Evolutionary conservation across 1,140 invertebrate species (phyloP).

Genomic region (Papilio dardanus): DNA sequence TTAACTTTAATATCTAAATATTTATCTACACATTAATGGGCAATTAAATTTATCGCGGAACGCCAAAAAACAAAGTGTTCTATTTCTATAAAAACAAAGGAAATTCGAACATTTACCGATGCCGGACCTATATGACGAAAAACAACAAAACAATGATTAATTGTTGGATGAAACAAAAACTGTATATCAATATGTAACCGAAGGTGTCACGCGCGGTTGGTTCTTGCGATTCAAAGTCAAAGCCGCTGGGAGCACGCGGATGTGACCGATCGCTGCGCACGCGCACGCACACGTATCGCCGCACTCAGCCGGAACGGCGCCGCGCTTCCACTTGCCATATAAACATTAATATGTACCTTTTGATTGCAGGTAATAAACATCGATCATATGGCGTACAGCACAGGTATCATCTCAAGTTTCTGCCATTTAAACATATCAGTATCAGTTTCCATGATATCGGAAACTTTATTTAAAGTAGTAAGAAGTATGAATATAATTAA

Average conservation of each 20-base stretch:
- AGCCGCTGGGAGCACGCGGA: slow-evolving; percentile 20
- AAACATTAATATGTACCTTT: not conserved
- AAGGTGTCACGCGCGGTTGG: slow-evolving; percentile 27
- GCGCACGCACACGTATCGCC: not conserved
- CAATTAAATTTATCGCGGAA: not conserved
- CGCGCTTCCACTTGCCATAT: not conserved
- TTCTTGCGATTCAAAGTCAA: slow-evolving; percentile 29
- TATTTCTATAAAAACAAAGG: not conserved
- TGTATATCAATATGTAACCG: not conserved
- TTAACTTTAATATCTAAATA: no score
- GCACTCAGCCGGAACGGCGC: slow-evolving; percentile 28
- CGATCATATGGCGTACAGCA: not conserved
- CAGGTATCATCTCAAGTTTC: not conserved
- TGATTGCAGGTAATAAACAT: not conserved
- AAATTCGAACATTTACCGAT: not conserved
- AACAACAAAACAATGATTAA: not conserved
- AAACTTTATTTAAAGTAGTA: not conserved
- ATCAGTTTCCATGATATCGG: not conserved
- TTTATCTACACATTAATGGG: no score
- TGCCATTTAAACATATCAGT: not conserved
- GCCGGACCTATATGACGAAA: not conserved
- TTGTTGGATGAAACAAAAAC: not conserved
- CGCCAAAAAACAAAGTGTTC: not conserved
- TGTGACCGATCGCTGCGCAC: slow-evolving; percentile 22
- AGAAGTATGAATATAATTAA: not conserved